Evolutionary conservation across 2,797 vertebrate species (phyloP).

Genomic region (Thaleichthys pacificus): DNA sequence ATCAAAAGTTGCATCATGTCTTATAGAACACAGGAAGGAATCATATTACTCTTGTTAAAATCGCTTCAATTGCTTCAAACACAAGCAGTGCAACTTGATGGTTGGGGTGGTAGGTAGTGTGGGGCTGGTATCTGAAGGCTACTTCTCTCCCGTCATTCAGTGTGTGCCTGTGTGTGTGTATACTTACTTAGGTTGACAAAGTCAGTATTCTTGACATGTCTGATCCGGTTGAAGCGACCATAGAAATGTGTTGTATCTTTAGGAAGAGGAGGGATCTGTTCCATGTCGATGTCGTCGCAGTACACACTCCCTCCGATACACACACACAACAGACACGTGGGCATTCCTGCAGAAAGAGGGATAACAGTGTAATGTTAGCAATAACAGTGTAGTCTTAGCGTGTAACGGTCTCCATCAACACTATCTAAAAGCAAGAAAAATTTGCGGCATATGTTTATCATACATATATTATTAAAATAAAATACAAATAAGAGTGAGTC

Average conservation of each 20-base stretch:
- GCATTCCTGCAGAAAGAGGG: constrained; percentile 64
- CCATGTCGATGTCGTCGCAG: constrained; percentile 75
- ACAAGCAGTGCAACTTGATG: no score
- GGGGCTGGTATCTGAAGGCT: neutral
- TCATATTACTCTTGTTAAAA: no score
- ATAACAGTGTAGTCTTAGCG: neutral
- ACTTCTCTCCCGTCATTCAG: no score
- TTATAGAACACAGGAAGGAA: neutral
- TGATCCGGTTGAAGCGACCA: constrained; percentile 80
- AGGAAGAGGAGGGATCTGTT: constrained; percentile 73
- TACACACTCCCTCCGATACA: constrained; percentile 81
- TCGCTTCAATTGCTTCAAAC: no score
- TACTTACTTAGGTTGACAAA: constrained; percentile 77
- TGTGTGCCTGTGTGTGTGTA: neutral
- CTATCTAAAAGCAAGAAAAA: no score
- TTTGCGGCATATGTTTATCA: no score
- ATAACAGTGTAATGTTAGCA: neutral
- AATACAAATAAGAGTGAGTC: no score
- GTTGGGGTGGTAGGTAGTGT: neutral
- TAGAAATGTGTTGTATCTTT: constrained; percentile 78
- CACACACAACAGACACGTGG: constrained; percentile 79
- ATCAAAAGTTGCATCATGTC: no score
- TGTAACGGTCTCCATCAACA: no score
- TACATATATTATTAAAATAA: no score
- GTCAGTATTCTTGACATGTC: constrained; percentile 57